Percentiles rank a stretch among this genome's conserved stretches.
Conservation (phyloP, 2,797 vertebrate species). For the Alosa sapidissima region DNA sequence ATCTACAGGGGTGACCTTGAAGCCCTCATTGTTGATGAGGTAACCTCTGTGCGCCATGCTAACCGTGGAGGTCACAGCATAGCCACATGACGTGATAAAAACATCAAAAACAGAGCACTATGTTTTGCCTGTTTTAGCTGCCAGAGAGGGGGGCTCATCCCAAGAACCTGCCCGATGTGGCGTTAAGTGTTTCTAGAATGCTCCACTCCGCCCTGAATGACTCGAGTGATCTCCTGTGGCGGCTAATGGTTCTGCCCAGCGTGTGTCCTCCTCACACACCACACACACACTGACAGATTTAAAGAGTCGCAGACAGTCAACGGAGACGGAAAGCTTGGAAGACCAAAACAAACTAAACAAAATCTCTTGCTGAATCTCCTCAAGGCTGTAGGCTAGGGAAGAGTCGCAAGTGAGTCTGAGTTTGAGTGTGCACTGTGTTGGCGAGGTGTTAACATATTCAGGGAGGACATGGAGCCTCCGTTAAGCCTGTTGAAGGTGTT, state of each 20-base stretch:
- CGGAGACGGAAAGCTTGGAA: constrained; percentile 2
- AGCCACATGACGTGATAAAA: not conserved
- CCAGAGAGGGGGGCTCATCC: not conserved
- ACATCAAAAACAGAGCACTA: not conserved
- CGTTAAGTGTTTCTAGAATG: constrained; percentile 13
- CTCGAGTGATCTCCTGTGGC: constrained; percentile 15
- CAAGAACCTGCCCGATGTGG: not conserved
- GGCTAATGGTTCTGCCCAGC: not conserved
- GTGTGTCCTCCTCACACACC: not conserved
- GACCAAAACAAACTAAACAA: not conserved
- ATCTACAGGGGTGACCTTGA: not conserved
- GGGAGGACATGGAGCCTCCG: not conserved
- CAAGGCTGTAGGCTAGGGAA: not conserved
- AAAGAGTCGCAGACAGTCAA: not conserved
- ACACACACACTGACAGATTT: not conserved
- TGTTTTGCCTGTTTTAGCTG: not conserved
- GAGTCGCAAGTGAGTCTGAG: not conserved
- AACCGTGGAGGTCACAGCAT: not conserved
- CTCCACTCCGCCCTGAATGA: constrained; percentile 38
- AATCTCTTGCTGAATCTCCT: not conserved
- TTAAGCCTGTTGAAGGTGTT: not conserved
- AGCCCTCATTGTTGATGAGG: not conserved
- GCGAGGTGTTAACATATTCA: not conserved
- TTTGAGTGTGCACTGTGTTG: not conserved
- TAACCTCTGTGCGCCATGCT: not conserved